Evolutionary conservation across 1,140 invertebrate genomes (phyloP).

Genomic region (Harlomillsia oculata): DNA sequence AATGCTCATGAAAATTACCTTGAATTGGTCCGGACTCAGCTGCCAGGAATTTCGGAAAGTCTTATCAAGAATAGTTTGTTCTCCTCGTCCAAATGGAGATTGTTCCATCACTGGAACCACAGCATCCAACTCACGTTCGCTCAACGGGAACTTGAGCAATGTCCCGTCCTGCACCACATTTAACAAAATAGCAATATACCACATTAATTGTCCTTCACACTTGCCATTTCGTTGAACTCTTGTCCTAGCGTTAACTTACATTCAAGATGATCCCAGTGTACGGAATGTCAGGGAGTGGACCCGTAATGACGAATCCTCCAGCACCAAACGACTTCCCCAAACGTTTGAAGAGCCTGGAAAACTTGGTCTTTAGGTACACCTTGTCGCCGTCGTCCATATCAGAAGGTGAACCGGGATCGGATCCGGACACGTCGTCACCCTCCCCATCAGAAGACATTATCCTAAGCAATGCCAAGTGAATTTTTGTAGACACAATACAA

Average conservation of each 20-base stretch:
- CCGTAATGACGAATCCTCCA: constrained; percentile 1
- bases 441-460: neutral
- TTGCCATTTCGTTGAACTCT: too few species aligned
- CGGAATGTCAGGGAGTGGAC: neutral
- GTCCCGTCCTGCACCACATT: neutral
- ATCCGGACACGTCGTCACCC: too few species aligned
- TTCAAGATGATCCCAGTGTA: neutral
- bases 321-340: neutral
- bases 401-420: neutral
- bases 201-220: neutral
- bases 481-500: too few species aligned
- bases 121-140: neutral
- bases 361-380: neutral
- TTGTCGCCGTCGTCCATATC: neutral
- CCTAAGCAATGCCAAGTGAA: too few species aligned
- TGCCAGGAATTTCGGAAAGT: constrained; percentile 13
- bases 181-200: neutral
- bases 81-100: constrained; percentile 14
- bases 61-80: constrained; percentile 9
- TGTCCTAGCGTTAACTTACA: neutral
- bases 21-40: constrained; percentile 4
- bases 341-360: neutral
- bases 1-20: neutral
- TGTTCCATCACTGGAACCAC: constrained; percentile 1
- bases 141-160: constrained; percentile 1